Evolutionary conservation across 2,888 invertebrate species (phyloP), one percentile per base, ranked within the genome.

Genomic region (Protophormia terraenovae): DNA sequence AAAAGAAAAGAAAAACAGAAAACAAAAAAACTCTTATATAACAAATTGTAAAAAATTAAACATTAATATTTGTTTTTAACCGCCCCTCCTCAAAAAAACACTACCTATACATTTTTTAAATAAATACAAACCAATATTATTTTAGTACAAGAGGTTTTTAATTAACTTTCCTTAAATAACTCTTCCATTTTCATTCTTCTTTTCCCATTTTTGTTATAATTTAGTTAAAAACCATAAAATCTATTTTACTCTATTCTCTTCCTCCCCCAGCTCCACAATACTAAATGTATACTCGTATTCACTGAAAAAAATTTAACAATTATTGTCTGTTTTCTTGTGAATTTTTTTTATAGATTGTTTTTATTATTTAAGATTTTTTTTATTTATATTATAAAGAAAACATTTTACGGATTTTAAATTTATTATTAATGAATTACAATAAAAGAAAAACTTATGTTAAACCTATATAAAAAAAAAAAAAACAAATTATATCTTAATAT

Each of bases 401-500:
- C 2, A 71, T 66, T 66, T 84, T 84, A 72, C 81, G 69, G 77
- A 78, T 85, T 84, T 84, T 84, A 84, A 84, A 84, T 69, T 69
- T 27, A 88, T 64, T 83, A 89, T 72, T 35, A 73, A 64, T 75
- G 38, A 75, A 84, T 62, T 66, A 83, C 73, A 69, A 69, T 67
- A 83, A 69, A 86, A 77, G 16, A 71, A 87, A 87, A 90, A 87
- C 88, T 88, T 88, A 90, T 69, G 90, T 90, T 90, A 90, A 90
- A 88, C 87, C 84, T 87, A 88, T 88, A 88, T 75, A 83, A 87
- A 86, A 86, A 69, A 62, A 77, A 83, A 87, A 86, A 86, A 69
- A 62, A 64, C 55, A 60, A 58, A 71, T 66, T 91, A 91, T 90
- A 91, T 91, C 91, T 90, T 91, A 89, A 93, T 93, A 83, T 94